Evolutionary conservation across 2,113 vertebrate species (phyloP), one percentile per base, ranked within the genome.

Genomic region (Ciconia boyciana): DNA sequence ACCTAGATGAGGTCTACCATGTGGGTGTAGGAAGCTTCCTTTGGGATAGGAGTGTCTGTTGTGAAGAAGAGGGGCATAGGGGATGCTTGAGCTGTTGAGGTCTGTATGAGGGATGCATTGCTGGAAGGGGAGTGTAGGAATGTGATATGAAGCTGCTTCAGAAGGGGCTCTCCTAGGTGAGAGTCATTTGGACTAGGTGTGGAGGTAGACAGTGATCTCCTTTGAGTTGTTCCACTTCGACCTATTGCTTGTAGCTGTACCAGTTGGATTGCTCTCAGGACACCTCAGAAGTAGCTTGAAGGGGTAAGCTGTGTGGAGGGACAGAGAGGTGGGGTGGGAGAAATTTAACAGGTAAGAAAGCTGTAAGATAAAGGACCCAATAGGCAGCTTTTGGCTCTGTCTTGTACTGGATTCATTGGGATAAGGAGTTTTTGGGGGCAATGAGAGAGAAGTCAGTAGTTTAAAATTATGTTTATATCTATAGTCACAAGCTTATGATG

Each of bases 51-150:
- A 52, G 12, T n/a, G 6, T 64, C n/a, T 41, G 15, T 26, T 62
- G 10, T 55, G 32, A 49, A 70, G 24, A 11, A 65, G 24, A 12
- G 4, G 10, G 10, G 6, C 2, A 1, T 29, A 74, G 8, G 34
- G 24, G n/a, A 24, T 24, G 10, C 14, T 77, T 46, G 41, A 82
- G 29, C 18, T 74, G 16, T 36, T 65, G 60, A 75, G 55, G 61
- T 19, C 19, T 46, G 16, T 17, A 24, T 12, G 41, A 83, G 2
- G 16, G 29, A 13, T 32, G 5, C 10, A 2, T 52, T 86, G 46
- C 32, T 51, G 80, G 36, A 55, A 3, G 2, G 1, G 6, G 3
- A 2, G 5, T 51, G 13, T 19, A 52, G 7, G 10, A 39, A 32
- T 57, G 15, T 24, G 39, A 19, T 25, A 19, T 6, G 6, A 93